Percentiles rank a stretch among this genome's conserved stretches.
phyloP scores from a whole-genome alignment of 2,888 invertebrate genomes.

The Philaethria dido region DNA sequence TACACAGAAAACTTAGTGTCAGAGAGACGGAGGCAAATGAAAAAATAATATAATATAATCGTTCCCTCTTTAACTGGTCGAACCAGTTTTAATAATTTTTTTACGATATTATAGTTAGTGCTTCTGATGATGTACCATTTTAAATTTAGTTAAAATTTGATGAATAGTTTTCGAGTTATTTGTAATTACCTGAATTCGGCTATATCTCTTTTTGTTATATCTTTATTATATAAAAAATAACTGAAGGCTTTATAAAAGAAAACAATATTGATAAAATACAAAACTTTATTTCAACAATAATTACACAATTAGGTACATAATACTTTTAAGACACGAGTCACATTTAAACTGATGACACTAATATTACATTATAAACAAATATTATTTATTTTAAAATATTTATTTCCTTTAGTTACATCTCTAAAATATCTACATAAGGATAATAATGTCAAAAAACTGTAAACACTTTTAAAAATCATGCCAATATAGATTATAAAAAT shows the following conservation, averaged over 20 bases:
- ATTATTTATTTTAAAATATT: slow-evolving; percentile 19
- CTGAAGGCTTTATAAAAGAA: no score
- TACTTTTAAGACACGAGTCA: slow-evolving; percentile 41
- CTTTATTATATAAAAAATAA: not conserved
- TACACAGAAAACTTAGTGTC: no score
- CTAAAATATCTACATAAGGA: slow-evolving; percentile 25
- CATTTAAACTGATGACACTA: slow-evolving; percentile 44
- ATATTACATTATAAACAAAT: slow-evolving; percentile 26
- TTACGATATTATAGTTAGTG: no score
- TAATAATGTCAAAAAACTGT: not conserved
- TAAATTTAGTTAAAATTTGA: no score
- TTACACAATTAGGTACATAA: slow-evolving; percentile 60
- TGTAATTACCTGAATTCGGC: no score
- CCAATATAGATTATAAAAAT: slow-evolving; percentile 12
- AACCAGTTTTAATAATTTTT: no score
- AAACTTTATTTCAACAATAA: slow-evolving; percentile 77
- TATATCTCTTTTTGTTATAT: no score
- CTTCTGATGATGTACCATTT: no score
- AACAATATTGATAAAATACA: slow-evolving; percentile 43
- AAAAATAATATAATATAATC: no score
- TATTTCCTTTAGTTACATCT: slow-evolving; percentile 19
- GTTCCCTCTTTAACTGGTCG: no score
- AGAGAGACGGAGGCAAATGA: no score
- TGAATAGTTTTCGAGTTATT: no score
- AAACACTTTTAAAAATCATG: not conserved